Percentiles rank a stretch among this genome's conserved stretches.
phyloP scores from a whole-genome alignment of 2,113 vertebrate genomes.

The Gymnarchus niloticus region DNA sequence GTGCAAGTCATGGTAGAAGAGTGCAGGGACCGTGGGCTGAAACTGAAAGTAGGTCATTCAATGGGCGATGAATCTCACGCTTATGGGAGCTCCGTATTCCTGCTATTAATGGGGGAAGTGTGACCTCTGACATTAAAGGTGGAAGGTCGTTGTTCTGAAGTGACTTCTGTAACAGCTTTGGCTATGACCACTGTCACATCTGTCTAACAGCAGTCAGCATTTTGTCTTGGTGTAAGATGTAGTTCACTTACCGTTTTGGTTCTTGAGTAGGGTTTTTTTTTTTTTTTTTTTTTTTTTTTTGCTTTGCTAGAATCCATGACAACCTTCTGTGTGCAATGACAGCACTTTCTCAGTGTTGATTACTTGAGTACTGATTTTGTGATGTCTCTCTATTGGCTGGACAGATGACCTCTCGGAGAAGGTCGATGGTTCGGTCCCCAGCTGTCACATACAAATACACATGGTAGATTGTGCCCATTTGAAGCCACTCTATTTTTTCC shows the following conservation, averaged over 20 bases:
- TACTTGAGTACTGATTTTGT: not conserved
- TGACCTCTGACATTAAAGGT: not conserved
- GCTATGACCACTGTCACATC: not conserved
- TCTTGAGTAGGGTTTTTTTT: not conserved
- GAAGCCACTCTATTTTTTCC: no score
- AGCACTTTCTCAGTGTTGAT: no score
- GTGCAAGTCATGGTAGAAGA: no score
- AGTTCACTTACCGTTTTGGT: not conserved
- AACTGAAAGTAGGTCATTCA: not conserved
- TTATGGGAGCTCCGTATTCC: not conserved
- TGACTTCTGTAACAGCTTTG: not conserved
- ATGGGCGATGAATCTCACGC: not conserved
- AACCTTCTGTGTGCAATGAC: not conserved
- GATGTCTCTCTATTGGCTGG: not conserved
- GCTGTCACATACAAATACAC: not conserved
- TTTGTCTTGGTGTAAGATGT: not conserved
- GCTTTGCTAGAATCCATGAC: not conserved
- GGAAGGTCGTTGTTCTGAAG: not conserved
- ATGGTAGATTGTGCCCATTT: no score
- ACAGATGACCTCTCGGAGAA: not conserved
- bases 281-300: not conserved
- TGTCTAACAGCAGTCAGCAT: not conserved
- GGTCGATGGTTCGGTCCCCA: not conserved
- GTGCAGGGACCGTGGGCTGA: slow-evolving; percentile 2
- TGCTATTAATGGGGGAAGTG: not conserved